Percentiles rank a stretch among this genome's conserved stretches.
phyloP scores from a whole-genome alignment of 2,797 vertebrate genomes.

The Emys orbicularis region DNA sequence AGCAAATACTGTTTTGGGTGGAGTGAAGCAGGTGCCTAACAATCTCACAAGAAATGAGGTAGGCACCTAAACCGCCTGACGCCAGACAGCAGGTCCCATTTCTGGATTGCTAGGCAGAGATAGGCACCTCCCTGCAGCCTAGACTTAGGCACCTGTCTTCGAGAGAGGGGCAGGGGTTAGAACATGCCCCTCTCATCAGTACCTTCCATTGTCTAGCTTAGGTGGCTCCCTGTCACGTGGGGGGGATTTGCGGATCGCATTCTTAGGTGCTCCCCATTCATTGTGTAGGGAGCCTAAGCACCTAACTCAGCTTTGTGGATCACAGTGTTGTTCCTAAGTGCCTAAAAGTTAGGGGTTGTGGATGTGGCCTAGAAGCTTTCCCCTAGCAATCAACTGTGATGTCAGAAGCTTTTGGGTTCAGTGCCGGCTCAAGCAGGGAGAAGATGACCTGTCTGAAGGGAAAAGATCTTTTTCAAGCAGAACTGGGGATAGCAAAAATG shows the following conservation, averaged over 20 bases:
- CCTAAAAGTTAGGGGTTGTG: neutral
- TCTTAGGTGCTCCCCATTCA: neutral
- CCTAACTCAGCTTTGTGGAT: neutral
- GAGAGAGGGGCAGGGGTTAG: neutral
- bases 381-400: rapidly evolving
- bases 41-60: neutral
- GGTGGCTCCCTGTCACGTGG: neutral
- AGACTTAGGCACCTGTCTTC: neutral
- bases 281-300: neutral
- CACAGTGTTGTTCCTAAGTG: neutral
- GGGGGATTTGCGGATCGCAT: neutral
- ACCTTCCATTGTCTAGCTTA: neutral
- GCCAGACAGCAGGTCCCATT: neutral
- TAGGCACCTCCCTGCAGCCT: neutral
- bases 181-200: neutral
- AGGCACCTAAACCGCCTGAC: neutral
- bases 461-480: neutral
- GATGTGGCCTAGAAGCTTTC: neutral
- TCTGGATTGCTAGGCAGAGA: neutral
- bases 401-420: neutral
- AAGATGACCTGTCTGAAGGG: neutral
- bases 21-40: neutral
- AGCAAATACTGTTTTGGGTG: neutral
- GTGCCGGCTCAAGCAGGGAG: neutral
- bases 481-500: neutral